Base-by-base conservation (phyloP, 2,888 invertebrate species). In the Fragum fragum region DNA sequence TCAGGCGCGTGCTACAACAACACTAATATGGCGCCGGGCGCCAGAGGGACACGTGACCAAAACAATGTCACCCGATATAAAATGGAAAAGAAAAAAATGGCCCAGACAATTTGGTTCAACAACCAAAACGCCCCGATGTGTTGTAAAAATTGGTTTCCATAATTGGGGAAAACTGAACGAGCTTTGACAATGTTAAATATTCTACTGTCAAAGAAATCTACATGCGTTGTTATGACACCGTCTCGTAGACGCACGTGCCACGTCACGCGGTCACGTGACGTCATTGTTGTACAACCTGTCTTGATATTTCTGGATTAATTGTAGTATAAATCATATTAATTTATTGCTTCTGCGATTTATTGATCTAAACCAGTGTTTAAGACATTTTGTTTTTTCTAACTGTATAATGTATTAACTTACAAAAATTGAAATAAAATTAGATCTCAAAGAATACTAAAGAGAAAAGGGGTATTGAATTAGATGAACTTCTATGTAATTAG, bases 81-180 rank as follows among this genome's bases (percentile, higher is more conserved):
- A 39, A 66, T 18, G 26, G 23, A 16, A 66, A 42, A 42, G 23
- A 23, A 66, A 66, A 66, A 66, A 32, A 61, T 66, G 66, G 26
- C 66, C 66, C 73, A 18, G 39, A 36, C 61, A 39, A 73, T 61
- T 61, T n/a, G 29, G 28, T 61, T 61, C n/a, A 66, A 55, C 39
- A 69, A 47, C 52, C 47, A 76, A 72, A 73, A 29, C 59, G 73
- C 71, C 39, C 61, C 59, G 55, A 78, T 82, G 72, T 82, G 71
- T 59, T 74, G 72, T 75, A 66, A 66, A 66, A 66, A 66, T 66
- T 66, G 66, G 42, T 57, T 68, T 29, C 55, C 52, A 68, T 81
- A 85, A 85, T 85, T 81, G 81, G 71, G 69, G 85, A 85, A 85
- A 81, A 85, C 81, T 79, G 85, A 81, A 71, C 81, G 85, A 72